phyloP scores from a whole-genome alignment of 2,113 vertebrate species.

The Leuciscus idus region DNA sequence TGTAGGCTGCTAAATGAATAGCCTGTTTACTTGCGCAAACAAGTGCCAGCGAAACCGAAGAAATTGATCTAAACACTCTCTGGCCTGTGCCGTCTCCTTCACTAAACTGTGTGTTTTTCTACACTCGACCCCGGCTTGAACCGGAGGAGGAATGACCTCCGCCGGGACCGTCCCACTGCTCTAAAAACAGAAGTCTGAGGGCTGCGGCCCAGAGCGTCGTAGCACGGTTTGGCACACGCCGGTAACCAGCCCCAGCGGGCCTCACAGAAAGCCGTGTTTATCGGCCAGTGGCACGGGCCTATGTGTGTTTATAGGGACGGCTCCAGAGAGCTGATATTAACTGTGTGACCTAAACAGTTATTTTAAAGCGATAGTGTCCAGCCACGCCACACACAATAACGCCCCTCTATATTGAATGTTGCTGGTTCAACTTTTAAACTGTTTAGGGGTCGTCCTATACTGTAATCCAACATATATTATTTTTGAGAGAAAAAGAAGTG shows the following conservation, averaged over 20 bases:
- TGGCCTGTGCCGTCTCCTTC: conserved; percentile 38
- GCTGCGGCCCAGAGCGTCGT: not conserved
- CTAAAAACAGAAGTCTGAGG: not conserved
- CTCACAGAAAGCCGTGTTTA: conserved; percentile 71
- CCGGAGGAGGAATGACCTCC: conserved; percentile 56
- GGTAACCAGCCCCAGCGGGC: conserved; percentile 43
- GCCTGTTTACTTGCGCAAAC: conserved; percentile 62
- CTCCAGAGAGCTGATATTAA: conserved; percentile 63
- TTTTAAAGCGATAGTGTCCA: conserved; percentile 35
- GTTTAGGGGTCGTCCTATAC: conserved; percentile 19
- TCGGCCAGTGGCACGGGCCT: conserved; percentile 63
- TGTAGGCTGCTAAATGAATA: conserved; percentile 43
- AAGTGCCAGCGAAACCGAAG: conserved; percentile 65
- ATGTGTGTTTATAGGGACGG: conserved; percentile 67
- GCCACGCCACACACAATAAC: conserved; percentile 48
- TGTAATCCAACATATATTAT: conserved; percentile 53
- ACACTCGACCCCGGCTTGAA: conserved; percentile 58
- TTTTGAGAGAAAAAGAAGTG: conserved; percentile 39
- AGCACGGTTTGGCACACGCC: not conserved
- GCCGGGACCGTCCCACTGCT: conserved; percentile 49
- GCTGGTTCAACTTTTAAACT: conserved; percentile 37
- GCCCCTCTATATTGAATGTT: conserved; percentile 43
- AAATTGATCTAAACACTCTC: conserved; percentile 68
- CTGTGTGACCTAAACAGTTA: conserved; percentile 45
- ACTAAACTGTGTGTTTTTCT: conserved; percentile 54